Conservation (phyloP, 2,113 vertebrate species). For the Cygnus atratus region DNA sequence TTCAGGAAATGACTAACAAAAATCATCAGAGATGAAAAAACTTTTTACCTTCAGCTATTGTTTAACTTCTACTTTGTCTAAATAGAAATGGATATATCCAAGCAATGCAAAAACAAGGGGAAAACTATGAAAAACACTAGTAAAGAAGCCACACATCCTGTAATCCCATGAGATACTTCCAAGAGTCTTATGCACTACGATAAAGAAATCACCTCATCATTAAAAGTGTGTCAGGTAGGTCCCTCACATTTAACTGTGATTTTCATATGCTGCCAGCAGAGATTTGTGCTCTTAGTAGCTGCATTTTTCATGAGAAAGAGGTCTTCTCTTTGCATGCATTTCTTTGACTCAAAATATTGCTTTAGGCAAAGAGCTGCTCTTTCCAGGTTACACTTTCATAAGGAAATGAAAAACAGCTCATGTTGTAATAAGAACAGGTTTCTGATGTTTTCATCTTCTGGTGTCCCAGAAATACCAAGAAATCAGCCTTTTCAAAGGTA, state of each 20-base stretch:
- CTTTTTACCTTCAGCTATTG: neutral
- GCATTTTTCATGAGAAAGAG: neutral
- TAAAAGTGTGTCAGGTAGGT: neutral
- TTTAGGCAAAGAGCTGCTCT: conserved; percentile 38
- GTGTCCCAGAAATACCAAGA: conserved; percentile 41
- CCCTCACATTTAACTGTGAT: neutral
- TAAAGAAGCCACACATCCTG: neutral
- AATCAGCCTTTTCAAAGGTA: neutral
- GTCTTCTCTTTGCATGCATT: conserved; percentile 5
- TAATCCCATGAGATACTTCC: neutral
- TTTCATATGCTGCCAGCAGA: neutral
- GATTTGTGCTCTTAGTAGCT: neutral
- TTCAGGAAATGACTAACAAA: neutral
- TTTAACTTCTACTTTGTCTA: neutral
- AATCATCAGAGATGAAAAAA: neutral
- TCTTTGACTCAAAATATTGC: conserved; percentile 45
- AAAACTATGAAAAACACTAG: neutral
- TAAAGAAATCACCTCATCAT: neutral
- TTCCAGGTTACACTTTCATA: neutral
- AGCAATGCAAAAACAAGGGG: neutral
- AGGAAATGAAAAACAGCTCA: conserved; percentile 41
- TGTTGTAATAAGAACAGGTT: conserved; percentile 38
- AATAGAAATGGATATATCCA: neutral
- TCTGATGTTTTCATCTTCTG: conserved; percentile 25
- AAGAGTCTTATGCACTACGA: neutral